phyloP scores from a whole-genome alignment of 2,888 invertebrate species.

The Aleiodes testaceus region DNA sequence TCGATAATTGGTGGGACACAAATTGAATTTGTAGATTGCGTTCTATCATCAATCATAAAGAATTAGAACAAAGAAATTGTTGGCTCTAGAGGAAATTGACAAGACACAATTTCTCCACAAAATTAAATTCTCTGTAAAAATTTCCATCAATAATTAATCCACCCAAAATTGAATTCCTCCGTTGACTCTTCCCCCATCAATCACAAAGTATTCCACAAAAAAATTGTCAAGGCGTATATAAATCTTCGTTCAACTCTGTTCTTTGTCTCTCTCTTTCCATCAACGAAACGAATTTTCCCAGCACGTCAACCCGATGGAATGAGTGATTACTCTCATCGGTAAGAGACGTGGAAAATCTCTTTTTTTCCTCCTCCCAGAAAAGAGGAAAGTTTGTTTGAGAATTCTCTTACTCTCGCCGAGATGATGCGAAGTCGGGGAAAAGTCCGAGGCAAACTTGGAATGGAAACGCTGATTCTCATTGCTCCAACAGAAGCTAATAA shows the following conservation, averaged over 20 bases:
- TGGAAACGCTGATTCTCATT: conserved; percentile 44
- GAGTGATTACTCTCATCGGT: conserved; percentile 49
- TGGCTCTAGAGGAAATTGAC: too few species aligned
- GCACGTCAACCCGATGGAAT: conserved; percentile 38
- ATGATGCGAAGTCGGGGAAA: conserved; percentile 27
- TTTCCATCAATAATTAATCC: too few species aligned
- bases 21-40: too few species aligned
- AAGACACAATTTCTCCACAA: too few species aligned
- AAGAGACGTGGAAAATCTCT: conserved; percentile 42
- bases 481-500: conserved; percentile 60
- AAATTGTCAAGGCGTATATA: conserved; percentile 39
- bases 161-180: too few species aligned
- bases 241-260: conserved; percentile 38
- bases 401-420: neutral
- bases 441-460: neutral
- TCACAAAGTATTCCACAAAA: neutral
- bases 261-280: neutral
- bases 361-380: neutral
- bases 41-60: too few species aligned
- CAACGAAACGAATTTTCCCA: conserved; percentile 18
- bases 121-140: neutral
- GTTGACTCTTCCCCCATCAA: neutral
- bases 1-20: too few species aligned
- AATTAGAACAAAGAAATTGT: too few species aligned
- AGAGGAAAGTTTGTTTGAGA: conserved; percentile 24